Conservation (phyloP, 2,888 invertebrate species). For the Heteropelma amictum region DNA sequence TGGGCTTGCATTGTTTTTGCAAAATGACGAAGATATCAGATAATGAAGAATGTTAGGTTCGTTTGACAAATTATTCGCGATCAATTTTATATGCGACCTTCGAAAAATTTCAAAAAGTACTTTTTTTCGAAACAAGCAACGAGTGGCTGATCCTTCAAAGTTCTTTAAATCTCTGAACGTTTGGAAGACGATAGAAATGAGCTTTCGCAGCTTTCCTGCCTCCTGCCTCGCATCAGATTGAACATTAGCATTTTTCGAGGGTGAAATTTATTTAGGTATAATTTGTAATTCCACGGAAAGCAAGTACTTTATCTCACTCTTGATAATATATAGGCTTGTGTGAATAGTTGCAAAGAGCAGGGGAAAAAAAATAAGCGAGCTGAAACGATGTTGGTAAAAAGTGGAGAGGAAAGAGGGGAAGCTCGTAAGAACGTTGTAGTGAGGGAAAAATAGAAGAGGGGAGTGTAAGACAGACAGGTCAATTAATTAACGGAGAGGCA, state of each 20-base stretch:
- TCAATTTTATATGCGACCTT: no score
- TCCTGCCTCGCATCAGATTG: neutral
- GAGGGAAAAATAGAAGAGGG: conserved; percentile 56
- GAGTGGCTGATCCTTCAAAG: no score
- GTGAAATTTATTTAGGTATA: conserved; percentile 29
- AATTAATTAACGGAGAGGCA: conserved; percentile 67
- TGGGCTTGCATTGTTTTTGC: no score
- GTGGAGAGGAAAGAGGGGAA: conserved; percentile 39
- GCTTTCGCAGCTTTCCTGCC: no score
- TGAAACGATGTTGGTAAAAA: neutral
- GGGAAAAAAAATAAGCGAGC: neutral
- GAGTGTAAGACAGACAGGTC: conserved; percentile 61
- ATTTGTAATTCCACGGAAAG: conserved; percentile 16
- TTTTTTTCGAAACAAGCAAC: no score
- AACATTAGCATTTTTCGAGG: neutral
- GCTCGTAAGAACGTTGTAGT: conserved; percentile 38
- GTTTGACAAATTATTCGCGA: no score
- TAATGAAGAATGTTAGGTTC: no score
- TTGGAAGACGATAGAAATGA: no score
- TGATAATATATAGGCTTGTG: conserved; percentile 2
- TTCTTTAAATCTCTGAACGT: no score
- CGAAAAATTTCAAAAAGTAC: no score
- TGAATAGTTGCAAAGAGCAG: no score
- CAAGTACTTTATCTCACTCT: conserved; percentile 6
- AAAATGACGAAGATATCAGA: no score